Percentiles rank a stretch among this genome's conserved stretches.
Evolutionary conservation across 2,888 invertebrate genomes (phyloP).

Genomic region (Amphipoea lucens): DNA sequence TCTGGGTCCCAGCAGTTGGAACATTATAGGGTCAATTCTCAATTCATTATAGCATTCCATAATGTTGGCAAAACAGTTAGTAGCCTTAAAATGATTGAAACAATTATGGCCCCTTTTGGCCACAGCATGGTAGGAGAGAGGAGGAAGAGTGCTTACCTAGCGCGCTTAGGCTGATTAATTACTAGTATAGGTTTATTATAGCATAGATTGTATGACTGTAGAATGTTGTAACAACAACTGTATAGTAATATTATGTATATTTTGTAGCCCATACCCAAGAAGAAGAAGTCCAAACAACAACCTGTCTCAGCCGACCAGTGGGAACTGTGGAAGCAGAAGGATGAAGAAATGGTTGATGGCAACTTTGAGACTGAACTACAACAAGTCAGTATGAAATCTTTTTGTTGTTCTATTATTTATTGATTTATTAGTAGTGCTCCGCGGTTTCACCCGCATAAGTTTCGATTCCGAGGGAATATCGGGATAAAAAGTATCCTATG

Average conservation of each 20-base stretch:
- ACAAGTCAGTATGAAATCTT: constrained; percentile 88
- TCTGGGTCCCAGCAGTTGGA: too few species aligned
- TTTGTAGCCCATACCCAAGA: constrained; percentile 76
- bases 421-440: background rate
- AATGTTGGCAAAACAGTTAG: too few species aligned
- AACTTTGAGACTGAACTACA: constrained; percentile 90
- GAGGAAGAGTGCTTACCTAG: too few species aligned
- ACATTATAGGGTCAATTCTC: too few species aligned
- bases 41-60: too few species aligned
- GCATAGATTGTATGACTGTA: background rate
- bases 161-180: too few species aligned
- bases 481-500: too few species aligned
- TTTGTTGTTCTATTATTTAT: background rate
- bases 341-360: constrained; percentile 92
- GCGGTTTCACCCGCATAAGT: too few species aligned
- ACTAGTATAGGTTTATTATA: background rate
- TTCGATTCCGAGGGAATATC: too few species aligned
- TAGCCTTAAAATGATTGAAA: too few species aligned
- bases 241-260: background rate
- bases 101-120: too few species aligned
- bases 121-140: too few species aligned
- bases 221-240: constrained; percentile 8
- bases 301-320: constrained; percentile 90
- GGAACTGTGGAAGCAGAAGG: constrained; percentile 94
- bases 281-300: constrained; percentile 87